Percentiles rank a stretch among this genome's conserved stretches.
Conservation (phyloP, 2,113 vertebrate species). For the Rhipidura dahli region DNA sequence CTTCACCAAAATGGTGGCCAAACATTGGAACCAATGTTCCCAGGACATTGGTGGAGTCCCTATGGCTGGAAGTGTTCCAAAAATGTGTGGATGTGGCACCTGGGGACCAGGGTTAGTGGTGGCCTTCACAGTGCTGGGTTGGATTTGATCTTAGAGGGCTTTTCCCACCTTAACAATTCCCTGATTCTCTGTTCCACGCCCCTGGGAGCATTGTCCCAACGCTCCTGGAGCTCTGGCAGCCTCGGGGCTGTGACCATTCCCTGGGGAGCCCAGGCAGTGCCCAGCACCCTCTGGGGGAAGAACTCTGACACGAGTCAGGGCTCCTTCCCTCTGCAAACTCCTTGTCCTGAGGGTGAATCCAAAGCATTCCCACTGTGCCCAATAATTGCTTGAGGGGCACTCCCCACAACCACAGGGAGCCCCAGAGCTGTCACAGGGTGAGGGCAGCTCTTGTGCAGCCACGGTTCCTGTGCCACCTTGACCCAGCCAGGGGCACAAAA, state of each 20-base stretch:
- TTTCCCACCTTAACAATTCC: neutral
- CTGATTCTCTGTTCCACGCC: rapidly evolving
- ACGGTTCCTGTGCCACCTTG: rapidly evolving
- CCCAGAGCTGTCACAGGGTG: neutral
- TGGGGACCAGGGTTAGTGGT: neutral
- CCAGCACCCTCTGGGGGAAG: neutral
- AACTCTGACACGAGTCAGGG: no score
- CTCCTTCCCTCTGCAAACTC: neutral
- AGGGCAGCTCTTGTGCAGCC: neutral
- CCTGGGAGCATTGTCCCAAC: rapidly evolving
- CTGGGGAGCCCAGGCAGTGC: neutral
- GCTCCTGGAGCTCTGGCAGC: neutral
- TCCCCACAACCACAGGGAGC: rapidly evolving
- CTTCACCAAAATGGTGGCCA: neutral
- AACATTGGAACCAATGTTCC: neutral
- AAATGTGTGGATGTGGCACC: rapidly evolving
- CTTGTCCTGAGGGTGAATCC: neutral
- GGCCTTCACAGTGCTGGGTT: neutral
- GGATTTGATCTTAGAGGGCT: neutral
- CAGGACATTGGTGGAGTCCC: neutral
- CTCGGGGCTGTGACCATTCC: neutral
- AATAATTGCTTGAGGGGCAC: rapidly evolving
- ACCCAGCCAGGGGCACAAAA: neutral
- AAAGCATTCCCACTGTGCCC: rapidly evolving
- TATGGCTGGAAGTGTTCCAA: neutral